These are phyloP conservation scores for Drosophila suzukii DNA, from an alignment of 1,140 invertebrate species.

Conservation along the genomic window DNA sequence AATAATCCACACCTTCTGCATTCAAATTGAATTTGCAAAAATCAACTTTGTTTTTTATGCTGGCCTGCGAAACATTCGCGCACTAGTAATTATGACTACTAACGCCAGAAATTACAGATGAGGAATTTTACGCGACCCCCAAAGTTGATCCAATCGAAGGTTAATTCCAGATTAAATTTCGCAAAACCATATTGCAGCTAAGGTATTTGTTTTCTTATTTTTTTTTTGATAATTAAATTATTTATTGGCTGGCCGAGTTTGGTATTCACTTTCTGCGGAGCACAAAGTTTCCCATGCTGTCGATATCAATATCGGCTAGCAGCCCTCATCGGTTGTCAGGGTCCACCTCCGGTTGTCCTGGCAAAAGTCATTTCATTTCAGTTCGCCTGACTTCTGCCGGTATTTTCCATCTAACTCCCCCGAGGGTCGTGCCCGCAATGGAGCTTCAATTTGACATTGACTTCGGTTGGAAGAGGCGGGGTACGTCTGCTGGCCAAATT, in stretches of 20 bases:
- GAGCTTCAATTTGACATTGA: slow-evolving; percentile 44
- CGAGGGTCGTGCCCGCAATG: slow-evolving; percentile 20
- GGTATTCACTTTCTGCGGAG: background rate
- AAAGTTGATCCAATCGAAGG: background rate
- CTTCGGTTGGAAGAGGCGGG: slow-evolving; percentile 13
- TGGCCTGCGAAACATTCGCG: background rate
- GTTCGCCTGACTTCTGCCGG: slow-evolving; percentile 49
- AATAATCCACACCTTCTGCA: slow-evolving; percentile 22
- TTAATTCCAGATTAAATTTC: slow-evolving; percentile 8
- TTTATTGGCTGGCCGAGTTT: slow-evolving; percentile 16
- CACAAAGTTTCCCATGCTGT: slow-evolving; percentile 24
- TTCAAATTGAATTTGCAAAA: slow-evolving; percentile 11
- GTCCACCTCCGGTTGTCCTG: slow-evolving; percentile 26
- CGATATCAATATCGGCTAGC: slow-evolving; percentile 30
- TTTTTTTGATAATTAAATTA: slow-evolving; percentile 28
- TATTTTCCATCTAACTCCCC: slow-evolving; percentile 36
- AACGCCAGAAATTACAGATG: background rate
- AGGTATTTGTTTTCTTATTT: background rate
- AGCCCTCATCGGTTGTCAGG: slow-evolving; percentile 26
- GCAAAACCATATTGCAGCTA: background rate
- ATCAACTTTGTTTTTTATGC: slow-evolving; percentile 1
- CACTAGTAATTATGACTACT: slow-evolving; percentile 16
- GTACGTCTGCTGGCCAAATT: slow-evolving; percentile 9
- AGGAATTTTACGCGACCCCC: background rate
- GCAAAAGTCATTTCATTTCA: slow-evolving; percentile 50